A percentile compares a stretch with the other conserved stretches of the same genome.
Conservation (phyloP, 1,140 invertebrate species). For the Eueides isabella region DNA sequence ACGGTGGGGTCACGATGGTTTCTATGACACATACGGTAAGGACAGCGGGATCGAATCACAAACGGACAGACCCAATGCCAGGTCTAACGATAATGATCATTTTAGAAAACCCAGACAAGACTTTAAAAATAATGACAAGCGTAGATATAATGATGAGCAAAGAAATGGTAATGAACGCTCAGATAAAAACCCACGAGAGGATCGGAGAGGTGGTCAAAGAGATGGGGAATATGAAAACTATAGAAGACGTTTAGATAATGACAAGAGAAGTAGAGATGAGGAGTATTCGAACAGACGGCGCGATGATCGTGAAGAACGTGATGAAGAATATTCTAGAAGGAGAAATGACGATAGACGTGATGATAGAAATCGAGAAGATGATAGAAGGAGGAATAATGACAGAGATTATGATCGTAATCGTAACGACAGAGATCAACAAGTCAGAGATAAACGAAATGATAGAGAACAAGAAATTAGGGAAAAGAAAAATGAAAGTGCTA, state of each 20-base stretch:
- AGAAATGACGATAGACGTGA: background rate
- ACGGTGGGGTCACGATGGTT: conserved; percentile 74
- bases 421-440: background rate
- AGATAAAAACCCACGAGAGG: background rate
- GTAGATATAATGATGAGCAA: conserved; percentile 22
- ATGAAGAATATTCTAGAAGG: conserved; percentile 2
- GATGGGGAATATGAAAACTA: background rate
- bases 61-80: conserved; percentile 35
- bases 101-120: conserved; percentile 27
- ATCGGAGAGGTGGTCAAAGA: conserved; percentile 1
- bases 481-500: background rate
- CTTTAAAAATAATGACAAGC: conserved; percentile 25
- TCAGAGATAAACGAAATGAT: conserved; percentile 8
- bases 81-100: conserved; percentile 34
- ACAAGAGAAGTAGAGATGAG: conserved; percentile 11
- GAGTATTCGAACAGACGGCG: background rate
- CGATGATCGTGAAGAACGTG: conserved; percentile 11
- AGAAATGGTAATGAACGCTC: conserved; percentile 15
- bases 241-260: conserved; percentile 26
- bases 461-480: background rate
- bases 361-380: conserved; percentile 18
- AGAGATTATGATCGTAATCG: conserved; percentile 25
- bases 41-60: conserved; percentile 56
- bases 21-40: conserved; percentile 71
- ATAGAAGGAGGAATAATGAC: conserved; percentile 25